These are phyloP conservation scores for Neostethus bicornis DNA, from an alignment of 2,797 vertebrate species.

Conservation along the genomic window DNA sequence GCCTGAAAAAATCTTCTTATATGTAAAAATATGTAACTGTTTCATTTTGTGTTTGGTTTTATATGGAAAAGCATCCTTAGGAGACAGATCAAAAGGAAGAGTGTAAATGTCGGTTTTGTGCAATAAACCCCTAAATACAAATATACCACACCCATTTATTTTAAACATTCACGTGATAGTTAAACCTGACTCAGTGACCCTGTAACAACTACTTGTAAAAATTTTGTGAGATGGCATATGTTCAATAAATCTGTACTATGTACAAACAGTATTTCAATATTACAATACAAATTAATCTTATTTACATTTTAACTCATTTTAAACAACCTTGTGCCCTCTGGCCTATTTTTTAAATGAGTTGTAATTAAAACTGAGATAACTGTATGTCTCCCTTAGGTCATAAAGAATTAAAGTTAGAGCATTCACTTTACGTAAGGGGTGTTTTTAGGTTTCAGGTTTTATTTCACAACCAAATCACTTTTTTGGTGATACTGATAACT, in stretches of 20 bases:
- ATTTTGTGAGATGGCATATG: constrained; percentile 60
- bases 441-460: constrained; percentile 46
- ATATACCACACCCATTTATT: constrained; percentile 72
- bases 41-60: constrained; percentile 55
- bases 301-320: constrained; percentile 82
- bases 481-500: constrained; percentile 85
- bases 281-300: constrained; percentile 83
- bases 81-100: constrained; percentile 43
- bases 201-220: constrained; percentile 49
- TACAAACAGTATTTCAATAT: constrained; percentile 82
- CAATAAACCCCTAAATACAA: constrained; percentile 68
- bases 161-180: constrained; percentile 60
- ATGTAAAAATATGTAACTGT: constrained; percentile 43
- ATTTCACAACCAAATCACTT: constrained; percentile 73
- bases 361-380: constrained; percentile 50
- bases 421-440: constrained; percentile 25
- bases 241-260: constrained; percentile 82
- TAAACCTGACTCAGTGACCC: constrained; percentile 49
- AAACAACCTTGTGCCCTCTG: constrained; percentile 70
- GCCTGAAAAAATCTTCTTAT: constrained; percentile 65
- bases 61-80: constrained; percentile 68
- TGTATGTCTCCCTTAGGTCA: constrained; percentile 21
- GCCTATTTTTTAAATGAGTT: constrained; percentile 48
- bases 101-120: constrained; percentile 50
- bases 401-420: constrained; percentile 17